A percentile compares a stretch with the other conserved stretches of the same genome.
Conservation (phyloP, 2,797 vertebrate species). For the Fundulus diaphanus region DNA sequence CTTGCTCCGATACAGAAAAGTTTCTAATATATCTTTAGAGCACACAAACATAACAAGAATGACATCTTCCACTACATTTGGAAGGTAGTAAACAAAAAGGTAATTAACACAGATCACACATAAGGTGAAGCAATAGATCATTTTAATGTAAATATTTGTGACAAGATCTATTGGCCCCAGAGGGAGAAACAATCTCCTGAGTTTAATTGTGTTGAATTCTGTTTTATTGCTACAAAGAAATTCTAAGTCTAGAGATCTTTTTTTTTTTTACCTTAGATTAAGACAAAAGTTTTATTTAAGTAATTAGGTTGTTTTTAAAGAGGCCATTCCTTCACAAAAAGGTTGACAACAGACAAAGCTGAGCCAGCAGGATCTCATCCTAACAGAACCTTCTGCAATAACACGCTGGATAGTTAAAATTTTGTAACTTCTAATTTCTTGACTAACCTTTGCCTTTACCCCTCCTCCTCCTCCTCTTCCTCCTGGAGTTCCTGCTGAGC, state of each 20-base stretch:
- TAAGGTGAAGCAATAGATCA: too few relatives aligned
- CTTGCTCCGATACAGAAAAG: too few relatives aligned
- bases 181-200: neutral
- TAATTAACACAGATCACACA: too few relatives aligned
- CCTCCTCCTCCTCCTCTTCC: constrained; percentile 78
- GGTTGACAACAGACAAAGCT: neutral
- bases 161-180: neutral
- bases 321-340: neutral
- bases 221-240: neutral
- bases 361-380: neutral
- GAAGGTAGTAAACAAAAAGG: too few relatives aligned
- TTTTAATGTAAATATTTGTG: too few relatives aligned
- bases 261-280: neutral
- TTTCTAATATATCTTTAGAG: too few relatives aligned
- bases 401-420: neutral
- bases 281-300: neutral
- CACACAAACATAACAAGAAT: too few relatives aligned
- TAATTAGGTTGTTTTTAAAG: neutral
- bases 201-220: neutral
- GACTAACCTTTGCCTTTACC: constrained; percentile 85
- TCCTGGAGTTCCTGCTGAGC: constrained; percentile 82
- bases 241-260: neutral
- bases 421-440: too few relatives aligned
- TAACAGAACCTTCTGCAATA: neutral
- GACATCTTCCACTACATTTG: too few relatives aligned